Percentiles rank a stretch among this genome's conserved stretches.
Conservation (phyloP, 2,888 invertebrate genomes). For the Artemia sp. region DNA sequence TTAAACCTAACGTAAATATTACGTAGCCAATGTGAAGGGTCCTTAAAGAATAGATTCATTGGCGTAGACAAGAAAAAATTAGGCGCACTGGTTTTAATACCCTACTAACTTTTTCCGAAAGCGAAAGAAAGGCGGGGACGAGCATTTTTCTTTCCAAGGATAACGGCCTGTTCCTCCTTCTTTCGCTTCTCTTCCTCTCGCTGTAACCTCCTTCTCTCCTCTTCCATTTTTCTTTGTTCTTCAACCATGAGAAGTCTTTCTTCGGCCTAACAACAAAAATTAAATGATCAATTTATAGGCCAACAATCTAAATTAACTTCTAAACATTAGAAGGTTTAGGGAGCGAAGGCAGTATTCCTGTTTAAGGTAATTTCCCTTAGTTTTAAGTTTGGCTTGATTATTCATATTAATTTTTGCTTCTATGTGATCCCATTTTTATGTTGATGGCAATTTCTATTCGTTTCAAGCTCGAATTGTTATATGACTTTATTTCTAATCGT, state of each 20-base stretch:
- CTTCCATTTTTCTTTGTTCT: constrained; percentile 88
- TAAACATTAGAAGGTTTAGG: neutral
- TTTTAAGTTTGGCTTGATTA: no score
- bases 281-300: neutral
- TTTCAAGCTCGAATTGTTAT: no score
- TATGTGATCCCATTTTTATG: no score
- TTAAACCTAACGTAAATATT: no score
- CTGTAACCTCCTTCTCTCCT: constrained; percentile 76
- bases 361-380: no score
- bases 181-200: constrained; percentile 81
- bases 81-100: neutral
- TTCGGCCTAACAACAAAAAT: constrained; percentile 53
- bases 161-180: constrained; percentile 90
- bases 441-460: no score
- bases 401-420: no score
- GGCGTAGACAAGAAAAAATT: no score
- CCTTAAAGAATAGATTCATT: no score
- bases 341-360: no score
- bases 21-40: no score
- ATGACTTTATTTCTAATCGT: no score
- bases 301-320: neutral
- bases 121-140: constrained; percentile 86
- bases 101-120: constrained; percentile 46
- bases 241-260: constrained; percentile 89
- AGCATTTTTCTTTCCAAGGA: constrained; percentile 90